Evolutionary conservation across 2,797 vertebrate genomes (phyloP).

Genomic region (Enoplosus armatus): DNA sequence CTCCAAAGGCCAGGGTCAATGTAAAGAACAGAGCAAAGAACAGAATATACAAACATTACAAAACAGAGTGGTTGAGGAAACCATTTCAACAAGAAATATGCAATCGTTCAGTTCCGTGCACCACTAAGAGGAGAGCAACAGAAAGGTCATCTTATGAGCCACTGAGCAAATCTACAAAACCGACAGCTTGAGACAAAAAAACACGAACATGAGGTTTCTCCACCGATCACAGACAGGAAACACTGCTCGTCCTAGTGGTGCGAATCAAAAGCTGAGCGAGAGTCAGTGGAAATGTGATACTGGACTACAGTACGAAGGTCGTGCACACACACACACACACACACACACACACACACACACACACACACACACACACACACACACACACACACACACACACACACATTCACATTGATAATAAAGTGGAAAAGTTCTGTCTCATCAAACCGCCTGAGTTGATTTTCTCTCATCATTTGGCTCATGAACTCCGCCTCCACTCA

Average conservation of each 20-base stretch:
- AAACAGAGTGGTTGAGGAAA: conserved; percentile 69
- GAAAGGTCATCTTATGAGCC: not conserved
- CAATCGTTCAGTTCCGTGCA: not conserved
- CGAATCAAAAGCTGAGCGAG: conserved; percentile 17
- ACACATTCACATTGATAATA: conserved; percentile 47
- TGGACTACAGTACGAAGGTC: conserved; percentile 44
- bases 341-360: conserved; percentile 24
- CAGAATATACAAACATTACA: conserved; percentile 69
- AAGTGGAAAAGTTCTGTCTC: conserved; percentile 2
- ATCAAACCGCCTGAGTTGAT: not conserved
- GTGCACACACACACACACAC: conserved; percentile 19
- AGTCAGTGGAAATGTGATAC: conserved; percentile 44
- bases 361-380: conserved; percentile 24
- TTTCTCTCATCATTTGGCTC: conserved; percentile 44
- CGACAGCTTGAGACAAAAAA: conserved; percentile 8
- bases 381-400: conserved; percentile 24
- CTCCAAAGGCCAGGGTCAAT: conserved; percentile 68
- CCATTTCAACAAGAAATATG: conserved; percentile 17
- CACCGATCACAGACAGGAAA: conserved; percentile 19
- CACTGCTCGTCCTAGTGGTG: conserved; percentile 21
- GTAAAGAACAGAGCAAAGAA: conserved; percentile 48
- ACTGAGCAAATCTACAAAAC: conserved; percentile 27
- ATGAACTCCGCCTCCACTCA: not conserved
- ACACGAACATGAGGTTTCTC: conserved; percentile 8
- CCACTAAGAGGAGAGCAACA: conserved; percentile 18